A percentile compares a stretch with the other conserved stretches of the same genome.
phyloP scores from a whole-genome alignment of 2,888 invertebrate genomes.

The Xestobium rufovillosum region DNA sequence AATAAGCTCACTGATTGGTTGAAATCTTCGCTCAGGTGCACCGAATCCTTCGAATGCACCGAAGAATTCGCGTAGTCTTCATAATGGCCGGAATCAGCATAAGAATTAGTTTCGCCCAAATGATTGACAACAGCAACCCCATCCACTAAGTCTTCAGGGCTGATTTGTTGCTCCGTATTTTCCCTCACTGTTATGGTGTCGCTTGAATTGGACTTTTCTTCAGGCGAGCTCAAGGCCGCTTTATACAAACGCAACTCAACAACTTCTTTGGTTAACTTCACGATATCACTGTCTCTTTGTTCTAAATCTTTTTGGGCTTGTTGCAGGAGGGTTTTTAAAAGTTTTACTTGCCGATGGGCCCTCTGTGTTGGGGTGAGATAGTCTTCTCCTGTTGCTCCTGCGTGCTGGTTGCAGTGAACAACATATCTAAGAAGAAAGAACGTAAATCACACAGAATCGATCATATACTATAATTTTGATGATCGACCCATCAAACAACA shows the following conservation, averaged over 20 bases:
- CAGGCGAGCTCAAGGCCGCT: conserved; percentile 70
- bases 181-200: conserved; percentile 61
- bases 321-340: conserved; percentile 62
- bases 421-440: conserved; percentile 55
- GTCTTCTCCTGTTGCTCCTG: conserved; percentile 68
- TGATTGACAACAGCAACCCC: conserved; percentile 20
- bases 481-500: no score
- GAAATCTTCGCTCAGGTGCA: conserved; percentile 37
- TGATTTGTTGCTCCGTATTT: conserved; percentile 39
- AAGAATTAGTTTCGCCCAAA: conserved; percentile 58
- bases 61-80: conserved; percentile 74
- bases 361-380: conserved; percentile 85
- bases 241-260: conserved; percentile 74
- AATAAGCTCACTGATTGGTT: conserved; percentile 23
- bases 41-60: conserved; percentile 70
- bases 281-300: conserved; percentile 75
- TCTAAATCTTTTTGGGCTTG: conserved; percentile 71
- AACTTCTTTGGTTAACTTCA: conserved; percentile 55
- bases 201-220: conserved; percentile 67
- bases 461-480: no score
- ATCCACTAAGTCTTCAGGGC: conserved; percentile 27
- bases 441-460: no score
- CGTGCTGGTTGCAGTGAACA: conserved; percentile 76
- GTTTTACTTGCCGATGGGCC: conserved; percentile 71
- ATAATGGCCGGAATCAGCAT: conserved; percentile 80